Conservation (phyloP, 2,113 vertebrate species). For the Paraplagusia blochii region DNA sequence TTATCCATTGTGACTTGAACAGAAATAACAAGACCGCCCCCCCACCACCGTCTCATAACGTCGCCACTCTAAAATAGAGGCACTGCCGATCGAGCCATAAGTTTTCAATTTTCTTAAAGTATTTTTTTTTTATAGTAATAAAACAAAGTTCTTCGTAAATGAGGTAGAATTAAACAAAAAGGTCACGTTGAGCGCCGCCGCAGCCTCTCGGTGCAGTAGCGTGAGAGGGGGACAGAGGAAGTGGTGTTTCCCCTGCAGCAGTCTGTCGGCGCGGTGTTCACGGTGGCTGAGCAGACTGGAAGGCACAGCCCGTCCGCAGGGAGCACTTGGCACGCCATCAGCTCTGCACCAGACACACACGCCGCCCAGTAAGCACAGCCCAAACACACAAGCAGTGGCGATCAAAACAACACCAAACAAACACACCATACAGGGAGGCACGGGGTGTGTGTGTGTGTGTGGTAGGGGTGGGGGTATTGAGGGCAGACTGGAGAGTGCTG, state of each 20-base stretch:
- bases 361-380: conserved; percentile 61
- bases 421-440: conserved; percentile 62
- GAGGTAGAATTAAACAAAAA: background rate
- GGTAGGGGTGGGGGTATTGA: background rate
- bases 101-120: no score
- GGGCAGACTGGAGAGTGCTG: conserved; percentile 16
- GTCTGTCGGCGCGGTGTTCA: conserved; percentile 72
- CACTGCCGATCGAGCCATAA: no score
- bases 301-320: conserved; percentile 66
- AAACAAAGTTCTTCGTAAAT: no score
- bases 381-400: conserved; percentile 69
- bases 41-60: no score
- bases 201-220: conserved; percentile 25
- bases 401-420: conserved; percentile 79
- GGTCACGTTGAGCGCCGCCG: conserved; percentile 19
- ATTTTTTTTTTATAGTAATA: no score
- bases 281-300: conserved; percentile 75
- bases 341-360: conserved; percentile 63
- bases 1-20: background rate
- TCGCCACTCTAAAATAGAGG: no score
- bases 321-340: conserved; percentile 79
- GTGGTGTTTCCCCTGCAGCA: conserved; percentile 66
- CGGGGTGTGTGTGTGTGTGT: no score
- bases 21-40: no score
- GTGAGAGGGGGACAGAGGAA: conserved; percentile 33